phyloP scores from a whole-genome alignment of 2,888 invertebrate genomes.

The Drosophila conformis region DNA sequence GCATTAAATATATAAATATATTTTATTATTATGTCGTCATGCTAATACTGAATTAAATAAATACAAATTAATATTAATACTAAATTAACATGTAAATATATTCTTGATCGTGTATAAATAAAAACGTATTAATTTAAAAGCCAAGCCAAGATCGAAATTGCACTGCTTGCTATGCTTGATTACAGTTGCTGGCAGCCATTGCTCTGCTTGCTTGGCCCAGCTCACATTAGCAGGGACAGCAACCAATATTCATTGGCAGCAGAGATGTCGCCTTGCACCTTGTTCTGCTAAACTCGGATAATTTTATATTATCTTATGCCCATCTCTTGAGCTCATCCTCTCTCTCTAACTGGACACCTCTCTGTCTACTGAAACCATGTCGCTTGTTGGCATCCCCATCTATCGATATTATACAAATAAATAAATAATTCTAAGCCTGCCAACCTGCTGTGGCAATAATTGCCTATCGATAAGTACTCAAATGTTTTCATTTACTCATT shows the following conservation, averaged over 20 bases:
- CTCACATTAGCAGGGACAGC: background rate
- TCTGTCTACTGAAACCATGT: too few relatives aligned
- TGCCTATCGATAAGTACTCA: too few relatives aligned
- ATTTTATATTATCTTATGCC: too few relatives aligned
- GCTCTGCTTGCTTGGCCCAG: background rate
- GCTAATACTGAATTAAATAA: background rate
- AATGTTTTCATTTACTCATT: too few relatives aligned
- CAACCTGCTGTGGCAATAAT: too few relatives aligned
- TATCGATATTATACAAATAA: too few relatives aligned
- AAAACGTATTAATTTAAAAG: background rate
- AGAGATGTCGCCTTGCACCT: too few relatives aligned
- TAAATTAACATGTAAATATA: background rate
- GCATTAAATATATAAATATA: background rate
- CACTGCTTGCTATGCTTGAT: background rate
- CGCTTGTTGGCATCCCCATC: too few relatives aligned
- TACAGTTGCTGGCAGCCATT: background rate
- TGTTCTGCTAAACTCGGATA: too few relatives aligned
- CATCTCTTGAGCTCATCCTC: too few relatives aligned
- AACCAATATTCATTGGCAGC: background rate
- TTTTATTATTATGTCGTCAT: background rate
- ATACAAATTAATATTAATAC: background rate
- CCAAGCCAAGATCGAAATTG: background rate
- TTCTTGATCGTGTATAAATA: background rate
- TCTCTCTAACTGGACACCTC: too few relatives aligned
- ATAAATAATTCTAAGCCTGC: too few relatives aligned